A percentile compares a stretch with the other conserved stretches of the same genome.
phyloP scores from a whole-genome alignment of 2,797 vertebrate genomes.

The Chelon labrosus region DNA sequence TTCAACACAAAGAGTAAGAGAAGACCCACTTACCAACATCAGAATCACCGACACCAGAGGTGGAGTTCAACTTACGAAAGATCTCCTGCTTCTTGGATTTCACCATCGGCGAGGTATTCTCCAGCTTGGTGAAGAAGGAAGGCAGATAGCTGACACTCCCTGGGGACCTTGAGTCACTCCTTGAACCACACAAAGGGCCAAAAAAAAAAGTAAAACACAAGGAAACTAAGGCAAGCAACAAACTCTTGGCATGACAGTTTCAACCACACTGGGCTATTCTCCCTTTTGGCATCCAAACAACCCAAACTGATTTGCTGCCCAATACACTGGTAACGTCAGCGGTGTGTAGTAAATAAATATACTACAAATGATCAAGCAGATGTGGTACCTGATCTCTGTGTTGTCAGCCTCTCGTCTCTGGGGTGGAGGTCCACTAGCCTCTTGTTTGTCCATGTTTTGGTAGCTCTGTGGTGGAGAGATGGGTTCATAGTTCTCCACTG shows the following conservation, averaged over 20 bases:
- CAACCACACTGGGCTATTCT: conserved; percentile 7
- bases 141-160: conserved; percentile 94
- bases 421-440: conserved; percentile 84
- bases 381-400: conserved; percentile 91
- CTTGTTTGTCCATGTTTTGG: conserved; percentile 91
- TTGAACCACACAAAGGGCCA: conserved; percentile 70
- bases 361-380: neutral
- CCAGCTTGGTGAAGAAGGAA: conserved; percentile 98
- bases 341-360: neutral
- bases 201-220: conserved; percentile 26
- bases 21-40: conserved; percentile 94
- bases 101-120: conserved; percentile 98
- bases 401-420: conserved; percentile 91
- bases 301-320: conserved; percentile 18
- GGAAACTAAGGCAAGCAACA: neutral
- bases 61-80: conserved; percentile 99
- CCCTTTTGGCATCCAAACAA: neutral
- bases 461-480: conserved; percentile 96
- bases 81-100: conserved; percentile 99
- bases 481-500: conserved; percentile 95
- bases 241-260: conserved; percentile 6
- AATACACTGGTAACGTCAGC: neutral
- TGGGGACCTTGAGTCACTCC: conserved; percentile 96
- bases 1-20: conserved; percentile 32
- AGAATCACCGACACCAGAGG: conserved; percentile 94